Evolutionary conservation across 2,888 invertebrate species (phyloP), one percentile per base, ranked within the genome.

Genomic region (Tetranychus truncatus): DNA sequence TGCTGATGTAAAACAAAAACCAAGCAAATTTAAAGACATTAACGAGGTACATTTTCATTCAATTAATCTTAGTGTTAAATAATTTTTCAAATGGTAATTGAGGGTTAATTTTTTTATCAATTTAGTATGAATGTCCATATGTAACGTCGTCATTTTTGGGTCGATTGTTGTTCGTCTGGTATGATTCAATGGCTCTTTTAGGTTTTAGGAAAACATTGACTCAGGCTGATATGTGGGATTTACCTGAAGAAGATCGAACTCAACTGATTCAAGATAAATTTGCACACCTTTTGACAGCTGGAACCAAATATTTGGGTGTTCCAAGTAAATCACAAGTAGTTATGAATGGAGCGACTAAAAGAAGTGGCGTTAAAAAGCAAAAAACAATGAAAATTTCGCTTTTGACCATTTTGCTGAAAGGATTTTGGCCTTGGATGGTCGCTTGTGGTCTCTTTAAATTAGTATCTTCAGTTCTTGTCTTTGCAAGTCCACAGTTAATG

Each of bases 361-460:
- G 55, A 15, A 55, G 11, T 15, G 15, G 2, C 9, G 15, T 55
- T 9, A 55, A 55, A 2, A 55, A 55, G 6, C 55, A 9, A 55
- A 55, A 55, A 15, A 55, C 55, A 55, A 55, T 55, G 55, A 55
- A 55, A 55, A 2, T 55, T 15, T 55, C 55, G 15, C 7, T 74
- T 7, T 21, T 74, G 69, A 20, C 20, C 9, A 74, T 65, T n/a
- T 66, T 76, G 8, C 15, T 76, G 18, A 72, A 75, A 21, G 66
- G 46, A 15, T 76, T 72, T 74, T 75, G 75, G 74, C 73, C 75
- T 18, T 45, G 73, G 20, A 65, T 76, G 71, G 0, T 74, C 1
- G 66, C 46, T 18, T 46, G 65, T 24, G 75, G 20, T 1, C 1
- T 81, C 80, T 88, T 88, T 87, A 87, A 86, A 83, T 85, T 87